Evolutionary conservation across 1,140 invertebrate species (phyloP).

Genomic region (Aphaenogaster floridana): DNA sequence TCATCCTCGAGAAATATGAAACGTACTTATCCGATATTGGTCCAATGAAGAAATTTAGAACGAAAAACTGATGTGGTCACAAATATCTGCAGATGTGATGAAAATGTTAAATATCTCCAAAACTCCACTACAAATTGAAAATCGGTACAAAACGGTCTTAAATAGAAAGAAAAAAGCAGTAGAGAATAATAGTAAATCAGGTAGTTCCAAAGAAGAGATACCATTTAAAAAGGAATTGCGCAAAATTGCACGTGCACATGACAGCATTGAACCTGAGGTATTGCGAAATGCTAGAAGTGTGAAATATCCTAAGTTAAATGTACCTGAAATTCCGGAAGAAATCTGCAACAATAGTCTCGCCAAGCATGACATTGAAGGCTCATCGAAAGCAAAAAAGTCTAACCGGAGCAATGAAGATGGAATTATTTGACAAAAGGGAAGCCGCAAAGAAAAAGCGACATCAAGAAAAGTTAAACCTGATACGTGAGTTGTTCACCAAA

Average conservation of each 20-base stretch:
- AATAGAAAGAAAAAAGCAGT: constrained; percentile 14
- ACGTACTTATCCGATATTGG: background rate
- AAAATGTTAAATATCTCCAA: background rate
- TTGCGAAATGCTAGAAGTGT: constrained; percentile 18
- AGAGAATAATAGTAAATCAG: constrained; percentile 8
- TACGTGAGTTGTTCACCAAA: constrained; percentile 17
- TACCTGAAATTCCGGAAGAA: background rate
- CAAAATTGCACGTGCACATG: background rate
- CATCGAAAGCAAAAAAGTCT: background rate
- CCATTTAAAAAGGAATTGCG: background rate
- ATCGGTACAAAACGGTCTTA: background rate
- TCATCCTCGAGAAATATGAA: constrained; percentile 6
- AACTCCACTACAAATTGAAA: constrained; percentile 13
- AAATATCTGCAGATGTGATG: constrained; percentile 5
- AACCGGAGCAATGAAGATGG: background rate
- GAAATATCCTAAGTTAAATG: constrained; percentile 23
- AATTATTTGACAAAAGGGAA: constrained; percentile 4
- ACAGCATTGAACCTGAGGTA: constrained; percentile 24
- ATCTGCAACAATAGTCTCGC: background rate
- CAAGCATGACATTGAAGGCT: background rate
- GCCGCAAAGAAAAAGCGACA: constrained; percentile 9
- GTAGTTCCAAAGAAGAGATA: background rate
- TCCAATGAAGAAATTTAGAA: constrained; percentile 25
- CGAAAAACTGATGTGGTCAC: constrained; percentile 16
- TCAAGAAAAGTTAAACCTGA: background rate